Evolutionary conservation across 2,113 vertebrate species (phyloP).

Genomic region (Daphoenositta chrysoptera): DNA sequence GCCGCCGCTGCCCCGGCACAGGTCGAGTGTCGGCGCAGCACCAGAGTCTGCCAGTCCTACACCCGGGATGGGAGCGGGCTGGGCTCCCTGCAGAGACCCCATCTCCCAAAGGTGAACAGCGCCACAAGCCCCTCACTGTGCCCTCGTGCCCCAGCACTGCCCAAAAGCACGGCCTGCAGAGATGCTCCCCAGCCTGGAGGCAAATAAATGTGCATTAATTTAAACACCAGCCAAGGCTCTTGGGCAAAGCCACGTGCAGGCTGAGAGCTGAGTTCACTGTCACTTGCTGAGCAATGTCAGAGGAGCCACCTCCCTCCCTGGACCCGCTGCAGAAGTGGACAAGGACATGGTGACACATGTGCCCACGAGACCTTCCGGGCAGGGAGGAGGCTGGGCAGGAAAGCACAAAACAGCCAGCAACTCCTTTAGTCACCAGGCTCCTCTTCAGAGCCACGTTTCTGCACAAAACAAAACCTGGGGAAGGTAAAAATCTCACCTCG

Average conservation of each 20-base stretch:
- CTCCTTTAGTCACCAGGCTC: background rate
- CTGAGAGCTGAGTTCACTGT: background rate
- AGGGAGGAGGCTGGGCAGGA: background rate
- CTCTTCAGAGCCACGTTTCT: background rate
- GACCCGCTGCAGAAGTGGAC: background rate
- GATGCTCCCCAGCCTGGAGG: background rate
- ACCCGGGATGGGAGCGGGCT: fast-evolving
- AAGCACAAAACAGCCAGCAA: background rate
- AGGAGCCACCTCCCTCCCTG: background rate
- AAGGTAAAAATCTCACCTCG: background rate
- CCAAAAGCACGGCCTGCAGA: background rate
- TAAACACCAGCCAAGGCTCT: fast-evolving
- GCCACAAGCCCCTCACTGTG: background rate
- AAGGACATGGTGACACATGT: background rate
- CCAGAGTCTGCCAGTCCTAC: fast-evolving
- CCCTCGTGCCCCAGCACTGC: background rate
- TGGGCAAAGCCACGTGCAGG: fast-evolving
- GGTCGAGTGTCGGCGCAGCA: fast-evolving
- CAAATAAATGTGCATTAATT: background rate
- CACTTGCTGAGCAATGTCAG: background rate
- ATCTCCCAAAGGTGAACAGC: fast-evolving
- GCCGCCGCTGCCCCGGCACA: fast-evolving
- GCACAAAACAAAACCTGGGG: background rate
- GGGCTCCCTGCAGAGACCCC: background rate
- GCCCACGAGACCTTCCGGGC: background rate